A percentile compares a stretch with the other conserved stretches of the same genome.
These are phyloP conservation scores for Salticus scenicus DNA, from an alignment of 2,888 invertebrate species.

Conservation along the genomic window DNA sequence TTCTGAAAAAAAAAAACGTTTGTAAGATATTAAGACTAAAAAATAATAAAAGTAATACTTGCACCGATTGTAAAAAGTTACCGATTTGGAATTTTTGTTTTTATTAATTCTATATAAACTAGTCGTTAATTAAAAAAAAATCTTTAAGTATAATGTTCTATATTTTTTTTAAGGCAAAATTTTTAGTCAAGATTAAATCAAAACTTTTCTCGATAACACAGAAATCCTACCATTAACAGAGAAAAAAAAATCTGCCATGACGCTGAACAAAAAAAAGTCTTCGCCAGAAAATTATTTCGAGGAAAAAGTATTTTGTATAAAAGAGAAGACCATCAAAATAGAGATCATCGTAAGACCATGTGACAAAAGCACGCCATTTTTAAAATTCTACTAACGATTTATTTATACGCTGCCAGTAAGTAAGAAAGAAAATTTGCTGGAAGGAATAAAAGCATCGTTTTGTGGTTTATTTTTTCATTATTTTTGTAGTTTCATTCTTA, in stretches of 20 bases:
- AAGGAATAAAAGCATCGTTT: constrained; percentile 19
- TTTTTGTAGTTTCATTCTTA: constrained; percentile 25
- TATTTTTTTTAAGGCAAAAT: too few species aligned
- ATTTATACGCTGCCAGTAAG: constrained; percentile 51
- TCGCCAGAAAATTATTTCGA: constrained; percentile 31
- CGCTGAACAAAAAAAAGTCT: background rate
- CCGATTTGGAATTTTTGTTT: too few species aligned
- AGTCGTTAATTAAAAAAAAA: too few species aligned
- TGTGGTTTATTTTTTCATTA: constrained; percentile 23
- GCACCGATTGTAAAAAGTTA: too few species aligned
- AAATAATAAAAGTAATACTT: too few species aligned
- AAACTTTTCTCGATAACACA: background rate
- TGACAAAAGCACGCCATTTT: constrained; percentile 61
- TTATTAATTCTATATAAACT: too few species aligned
- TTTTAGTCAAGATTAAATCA: background rate
- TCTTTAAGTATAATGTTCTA: too few species aligned
- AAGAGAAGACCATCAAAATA: constrained; percentile 58
- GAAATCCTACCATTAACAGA: background rate
- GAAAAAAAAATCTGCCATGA: background rate
- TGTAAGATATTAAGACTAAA: too few species aligned
- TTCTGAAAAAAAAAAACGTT: too few species aligned
- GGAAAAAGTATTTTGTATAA: constrained; percentile 37
- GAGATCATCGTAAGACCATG: constrained; percentile 30
- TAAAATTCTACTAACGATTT: constrained; percentile 58
- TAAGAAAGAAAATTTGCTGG: background rate